Evolutionary conservation across 2,113 vertebrate genomes (phyloP).

Genomic region (Neodontobutis hainanensis): DNA sequence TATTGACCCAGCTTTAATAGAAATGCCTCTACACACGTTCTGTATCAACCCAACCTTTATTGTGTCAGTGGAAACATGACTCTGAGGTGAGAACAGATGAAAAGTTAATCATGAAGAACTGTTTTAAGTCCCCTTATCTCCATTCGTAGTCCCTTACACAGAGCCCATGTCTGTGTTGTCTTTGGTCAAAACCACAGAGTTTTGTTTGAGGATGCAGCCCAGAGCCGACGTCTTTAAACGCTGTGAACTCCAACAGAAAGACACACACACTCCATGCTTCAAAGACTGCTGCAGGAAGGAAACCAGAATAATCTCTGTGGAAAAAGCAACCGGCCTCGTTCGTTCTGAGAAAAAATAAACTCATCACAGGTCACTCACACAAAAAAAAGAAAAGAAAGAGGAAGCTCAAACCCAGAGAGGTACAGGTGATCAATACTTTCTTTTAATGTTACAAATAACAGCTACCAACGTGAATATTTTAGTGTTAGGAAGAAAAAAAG

Average conservation of each 20-base stretch:
- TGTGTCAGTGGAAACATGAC: not conserved
- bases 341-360: constrained; percentile 16
- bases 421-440: not conserved
- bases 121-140: not conserved
- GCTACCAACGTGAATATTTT: no score
- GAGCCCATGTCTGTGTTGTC: constrained; percentile 17
- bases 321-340: constrained; percentile 7
- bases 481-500: no score
- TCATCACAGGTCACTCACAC: constrained; percentile 20
- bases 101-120: not conserved
- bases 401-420: no score
- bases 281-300: constrained; percentile 27
- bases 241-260: constrained; percentile 1
- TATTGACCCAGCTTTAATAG: no score
- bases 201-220: constrained; percentile 38
- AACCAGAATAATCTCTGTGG: constrained; percentile 11
- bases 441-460: no score
- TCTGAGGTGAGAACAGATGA: not conserved
- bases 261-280: constrained; percentile 13
- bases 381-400: fast-evolving
- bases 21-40: no score
- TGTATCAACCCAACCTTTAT: no score
- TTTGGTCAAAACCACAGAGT: constrained; percentile 8
- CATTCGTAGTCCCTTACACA: not conserved
- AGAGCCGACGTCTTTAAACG: constrained; percentile 32